Evolutionary conservation across 1,140 invertebrate species (phyloP).

Genomic region (Aphelenchoides avenae): DNA sequence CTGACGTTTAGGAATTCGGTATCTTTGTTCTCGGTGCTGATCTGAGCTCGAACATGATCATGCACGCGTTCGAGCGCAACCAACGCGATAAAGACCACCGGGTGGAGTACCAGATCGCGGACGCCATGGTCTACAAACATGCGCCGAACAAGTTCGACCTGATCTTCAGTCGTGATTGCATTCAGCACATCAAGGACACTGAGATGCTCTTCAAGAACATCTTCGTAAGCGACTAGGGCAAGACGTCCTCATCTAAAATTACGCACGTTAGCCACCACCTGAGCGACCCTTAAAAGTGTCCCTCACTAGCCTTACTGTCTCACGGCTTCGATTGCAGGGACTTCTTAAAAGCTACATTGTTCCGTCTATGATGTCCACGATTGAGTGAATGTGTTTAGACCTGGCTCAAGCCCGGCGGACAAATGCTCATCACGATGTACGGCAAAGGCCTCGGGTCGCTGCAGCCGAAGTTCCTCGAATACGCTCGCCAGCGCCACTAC

Average conservation of each 20-base stretch:
- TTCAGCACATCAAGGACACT: constrained; percentile 67
- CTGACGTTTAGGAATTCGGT: constrained; percentile 60
- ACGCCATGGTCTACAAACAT: constrained; percentile 64
- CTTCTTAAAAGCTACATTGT: neutral
- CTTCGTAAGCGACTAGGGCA: constrained; percentile 18
- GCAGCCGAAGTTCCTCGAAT: constrained; percentile 63
- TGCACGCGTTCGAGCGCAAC: constrained; percentile 63
- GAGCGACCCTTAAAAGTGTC: too few relatives aligned
- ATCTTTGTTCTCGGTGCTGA: constrained; percentile 65
- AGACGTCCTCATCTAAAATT: constrained; percentile 29
- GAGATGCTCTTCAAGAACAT: constrained; percentile 64
- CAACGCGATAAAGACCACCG: constrained; percentile 53
- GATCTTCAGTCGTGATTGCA: constrained; percentile 67
- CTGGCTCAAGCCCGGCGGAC: constrained; percentile 67
- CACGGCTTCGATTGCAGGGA: neutral
- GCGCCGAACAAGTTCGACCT: constrained; percentile 65
- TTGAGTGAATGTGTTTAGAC: too few relatives aligned
- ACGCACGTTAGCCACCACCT: too few relatives aligned
- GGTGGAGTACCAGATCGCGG: constrained; percentile 63
- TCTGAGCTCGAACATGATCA: constrained; percentile 67
- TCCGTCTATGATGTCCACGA: constrained; percentile 8
- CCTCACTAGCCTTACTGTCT: too few relatives aligned
- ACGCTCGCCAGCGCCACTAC: constrained; percentile 66
- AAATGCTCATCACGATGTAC: constrained; percentile 67
- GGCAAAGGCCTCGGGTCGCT: constrained; percentile 64